Evolutionary conservation across 2,888 invertebrate genomes (phyloP).

Genomic region (Elysia crispata): DNA sequence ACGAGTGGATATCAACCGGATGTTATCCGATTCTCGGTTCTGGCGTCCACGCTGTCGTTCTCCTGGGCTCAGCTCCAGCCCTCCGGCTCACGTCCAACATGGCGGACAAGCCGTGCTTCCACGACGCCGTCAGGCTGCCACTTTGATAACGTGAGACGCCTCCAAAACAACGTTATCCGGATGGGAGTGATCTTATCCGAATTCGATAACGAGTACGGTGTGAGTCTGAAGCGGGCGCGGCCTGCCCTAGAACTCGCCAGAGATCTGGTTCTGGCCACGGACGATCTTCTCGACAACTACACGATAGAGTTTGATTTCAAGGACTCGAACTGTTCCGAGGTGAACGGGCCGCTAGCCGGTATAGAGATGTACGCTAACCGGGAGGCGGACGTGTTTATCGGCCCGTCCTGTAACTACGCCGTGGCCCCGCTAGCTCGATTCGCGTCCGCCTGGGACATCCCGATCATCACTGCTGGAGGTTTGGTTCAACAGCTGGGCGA

Average conservation of each 20-base stretch:
- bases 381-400: constrained; percentile 65
- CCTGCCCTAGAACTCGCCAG: constrained; percentile 72
- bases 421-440: constrained; percentile 91
- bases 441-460: constrained; percentile 90
- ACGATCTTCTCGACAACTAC: constrained; percentile 51
- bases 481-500: constrained; percentile 66
- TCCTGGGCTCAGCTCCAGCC: too few species aligned
- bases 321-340: constrained; percentile 68
- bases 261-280: constrained; percentile 53
- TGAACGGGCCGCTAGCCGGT: constrained; percentile 65
- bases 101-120: too few species aligned
- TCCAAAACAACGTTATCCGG: constrained; percentile 49
- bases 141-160: constrained; percentile 5
- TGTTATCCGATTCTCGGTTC: too few species aligned
- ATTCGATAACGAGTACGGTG: constrained; percentile 54
- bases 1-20: too few species aligned
- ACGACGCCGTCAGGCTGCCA: too few species aligned
- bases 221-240: constrained; percentile 61
- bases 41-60: too few species aligned
- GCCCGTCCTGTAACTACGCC: constrained; percentile 80
- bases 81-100: too few species aligned
- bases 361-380: constrained; percentile 64
- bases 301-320: constrained; percentile 50
- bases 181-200: constrained; percentile 69
- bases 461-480: constrained; percentile 85